Conservation (phyloP, 2,888 invertebrate genomes). For the Achlya flavicornis region DNA sequence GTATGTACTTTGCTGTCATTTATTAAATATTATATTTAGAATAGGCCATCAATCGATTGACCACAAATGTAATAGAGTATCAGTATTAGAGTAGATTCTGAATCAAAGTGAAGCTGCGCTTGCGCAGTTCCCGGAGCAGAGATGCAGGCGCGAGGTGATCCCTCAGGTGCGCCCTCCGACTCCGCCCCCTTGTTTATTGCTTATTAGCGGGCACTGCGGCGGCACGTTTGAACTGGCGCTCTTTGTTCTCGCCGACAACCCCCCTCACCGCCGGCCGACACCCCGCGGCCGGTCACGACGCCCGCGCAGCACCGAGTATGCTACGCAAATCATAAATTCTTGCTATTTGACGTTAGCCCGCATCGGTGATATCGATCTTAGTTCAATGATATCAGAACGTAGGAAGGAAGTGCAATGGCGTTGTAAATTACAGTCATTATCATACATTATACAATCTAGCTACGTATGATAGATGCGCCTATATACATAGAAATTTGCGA, state of each 20-base stretch:
- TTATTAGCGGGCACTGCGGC: slow-evolving; percentile 80
- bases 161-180: slow-evolving; percentile 77
- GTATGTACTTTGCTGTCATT: too few species aligned
- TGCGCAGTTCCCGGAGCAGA: slow-evolving; percentile 31
- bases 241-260: slow-evolving; percentile 80
- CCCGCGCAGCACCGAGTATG: slow-evolving; percentile 64
- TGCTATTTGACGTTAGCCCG: slow-evolving; percentile 78
- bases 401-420: slow-evolving; percentile 70
- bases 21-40: too few species aligned
- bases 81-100: too few species aligned
- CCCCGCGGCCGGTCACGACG: slow-evolving; percentile 67
- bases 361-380: slow-evolving; percentile 77
- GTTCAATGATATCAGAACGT: slow-evolving; percentile 71
- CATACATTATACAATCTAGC: slow-evolving; percentile 26
- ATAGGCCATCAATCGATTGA: too few species aligned
- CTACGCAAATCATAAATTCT: slow-evolving; percentile 80
- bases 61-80: too few species aligned
- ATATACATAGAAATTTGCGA: too few species aligned
- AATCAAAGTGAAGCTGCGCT: slow-evolving; percentile 28
- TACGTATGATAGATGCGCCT: not conserved
- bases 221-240: slow-evolving; percentile 78
- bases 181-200: slow-evolving; percentile 84
- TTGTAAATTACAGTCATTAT: slow-evolving; percentile 48
- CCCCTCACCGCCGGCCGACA: slow-evolving; percentile 33
- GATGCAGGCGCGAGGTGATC: slow-evolving; percentile 69